Percentiles rank a stretch among this genome's conserved stretches.
phyloP scores from a whole-genome alignment of 1,140 invertebrate species.

The Macrotrachela quadricornifera region DNA sequence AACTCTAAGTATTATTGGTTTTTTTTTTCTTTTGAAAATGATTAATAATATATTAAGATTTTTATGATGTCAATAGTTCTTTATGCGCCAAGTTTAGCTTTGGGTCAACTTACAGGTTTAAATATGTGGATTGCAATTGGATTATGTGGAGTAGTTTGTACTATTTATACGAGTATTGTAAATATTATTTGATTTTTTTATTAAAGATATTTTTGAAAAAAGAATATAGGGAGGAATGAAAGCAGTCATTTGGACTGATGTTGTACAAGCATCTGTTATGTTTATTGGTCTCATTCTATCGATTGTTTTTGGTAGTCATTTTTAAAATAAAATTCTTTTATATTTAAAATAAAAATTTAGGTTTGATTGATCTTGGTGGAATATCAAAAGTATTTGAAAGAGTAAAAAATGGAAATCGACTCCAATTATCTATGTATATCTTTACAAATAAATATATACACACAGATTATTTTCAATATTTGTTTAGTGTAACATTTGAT shows the following conservation, averaged over 20 bases:
- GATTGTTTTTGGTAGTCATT: conserved; percentile 8
- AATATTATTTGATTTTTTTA: no score
- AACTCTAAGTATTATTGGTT: no score
- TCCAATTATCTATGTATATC: no score
- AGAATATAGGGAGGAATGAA: conserved; percentile 53
- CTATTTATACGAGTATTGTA: conserved; percentile 2
- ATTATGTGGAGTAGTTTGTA: conserved; percentile 12
- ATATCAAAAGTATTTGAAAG: background rate
- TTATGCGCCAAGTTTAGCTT: conserved; percentile 19
- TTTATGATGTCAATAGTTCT: conserved; percentile 21
- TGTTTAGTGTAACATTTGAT: no score
- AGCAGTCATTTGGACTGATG: conserved; percentile 65
- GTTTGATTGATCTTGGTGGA: conserved; percentile 7
- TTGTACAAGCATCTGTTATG: conserved; percentile 11
- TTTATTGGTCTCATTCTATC: conserved; percentile 9
- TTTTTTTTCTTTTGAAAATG: no score
- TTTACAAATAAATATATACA: no score
- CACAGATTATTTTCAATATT: no score
- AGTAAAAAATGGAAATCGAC: no score
- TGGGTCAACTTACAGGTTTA: conserved; percentile 16
- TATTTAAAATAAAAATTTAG: no score
- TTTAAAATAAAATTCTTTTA: no score
- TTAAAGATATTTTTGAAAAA: no score
- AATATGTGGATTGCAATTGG: conserved; percentile 15
- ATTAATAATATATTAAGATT: conserved; percentile 15